phyloP scores from a whole-genome alignment of 1,140 invertebrate species.

The Brachystomella parvula region DNA sequence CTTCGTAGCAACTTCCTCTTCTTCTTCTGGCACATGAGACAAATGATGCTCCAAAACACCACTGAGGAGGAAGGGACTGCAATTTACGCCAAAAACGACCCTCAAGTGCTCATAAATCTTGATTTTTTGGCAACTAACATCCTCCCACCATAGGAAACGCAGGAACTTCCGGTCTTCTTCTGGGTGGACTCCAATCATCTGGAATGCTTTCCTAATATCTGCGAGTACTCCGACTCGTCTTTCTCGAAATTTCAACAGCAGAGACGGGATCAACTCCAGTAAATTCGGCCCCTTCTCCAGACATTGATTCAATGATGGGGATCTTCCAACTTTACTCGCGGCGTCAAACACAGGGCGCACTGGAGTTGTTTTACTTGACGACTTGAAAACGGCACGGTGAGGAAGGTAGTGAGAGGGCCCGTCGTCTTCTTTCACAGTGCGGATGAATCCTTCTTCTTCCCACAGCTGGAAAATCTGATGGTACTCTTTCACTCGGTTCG shows the following conservation, averaged over 20 bases:
- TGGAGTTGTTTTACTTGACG: constrained; percentile 35
- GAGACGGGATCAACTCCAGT: constrained; percentile 41
- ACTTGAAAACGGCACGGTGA: constrained; percentile 40
- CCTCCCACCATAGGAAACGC: constrained; percentile 29
- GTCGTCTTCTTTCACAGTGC: constrained; percentile 35
- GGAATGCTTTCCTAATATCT: constrained; percentile 45
- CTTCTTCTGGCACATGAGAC: constrained; percentile 18
- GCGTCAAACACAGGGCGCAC: constrained; percentile 41
- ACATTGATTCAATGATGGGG: constrained; percentile 42
- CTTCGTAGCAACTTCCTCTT: not conserved
- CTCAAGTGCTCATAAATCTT: constrained; percentile 28
- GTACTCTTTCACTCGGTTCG: constrained; percentile 40
- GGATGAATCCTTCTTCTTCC: constrained; percentile 39
- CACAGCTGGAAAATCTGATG: constrained; percentile 39
- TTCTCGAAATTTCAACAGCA: constrained; percentile 42
- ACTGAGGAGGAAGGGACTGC: constrained; percentile 40
- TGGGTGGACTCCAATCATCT: constrained; percentile 40
- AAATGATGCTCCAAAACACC: constrained; percentile 22
- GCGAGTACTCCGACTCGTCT: constrained; percentile 41
- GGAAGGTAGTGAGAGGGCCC: constrained; percentile 37
- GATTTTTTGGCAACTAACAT: not conserved
- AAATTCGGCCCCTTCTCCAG: constrained; percentile 42
- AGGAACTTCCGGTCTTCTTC: constrained; percentile 36
- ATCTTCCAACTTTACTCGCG: constrained; percentile 32
- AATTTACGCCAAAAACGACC: constrained; percentile 40